Evolutionary conservation across 2,888 invertebrate species (phyloP).

Genomic region (Loripinus fragilis): DNA sequence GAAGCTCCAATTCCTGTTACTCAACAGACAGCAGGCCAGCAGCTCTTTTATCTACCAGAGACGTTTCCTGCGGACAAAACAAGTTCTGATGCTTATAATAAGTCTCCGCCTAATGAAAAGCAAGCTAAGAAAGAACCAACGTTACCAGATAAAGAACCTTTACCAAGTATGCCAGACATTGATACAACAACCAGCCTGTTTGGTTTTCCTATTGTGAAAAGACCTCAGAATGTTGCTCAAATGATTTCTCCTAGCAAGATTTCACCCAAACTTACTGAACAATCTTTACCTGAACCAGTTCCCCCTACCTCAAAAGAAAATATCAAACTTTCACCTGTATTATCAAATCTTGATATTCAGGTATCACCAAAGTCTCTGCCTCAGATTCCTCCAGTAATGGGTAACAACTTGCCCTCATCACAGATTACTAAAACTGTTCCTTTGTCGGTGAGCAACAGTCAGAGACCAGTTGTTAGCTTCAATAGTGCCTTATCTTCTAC

Average conservation of each 20-base stretch:
- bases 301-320: conserved; percentile 38
- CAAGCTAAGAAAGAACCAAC: not conserved
- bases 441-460: not conserved
- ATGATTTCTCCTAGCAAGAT: conserved; percentile 43
- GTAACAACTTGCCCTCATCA: not conserved
- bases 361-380: not conserved
- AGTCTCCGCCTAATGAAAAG: conserved; percentile 15
- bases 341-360: not conserved
- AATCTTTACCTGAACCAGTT: conserved; percentile 4
- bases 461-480: not conserved
- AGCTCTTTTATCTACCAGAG: conserved; percentile 29
- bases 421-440: not conserved
- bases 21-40: not conserved
- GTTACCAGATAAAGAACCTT: conserved; percentile 11
- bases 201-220: conserved; percentile 55
- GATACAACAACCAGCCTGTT: conserved; percentile 59
- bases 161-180: conserved; percentile 54
- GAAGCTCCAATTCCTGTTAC: conserved; percentile 33
- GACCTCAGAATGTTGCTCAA: conserved; percentile 23
- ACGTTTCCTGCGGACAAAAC: conserved; percentile 25
- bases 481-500: not conserved
- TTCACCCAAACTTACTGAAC: not conserved
- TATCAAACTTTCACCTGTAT: not conserved
- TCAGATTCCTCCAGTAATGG: not conserved
- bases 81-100: conserved; percentile 30